Conservation (phyloP, 2,888 invertebrate genomes). For the Seira ritae region DNA sequence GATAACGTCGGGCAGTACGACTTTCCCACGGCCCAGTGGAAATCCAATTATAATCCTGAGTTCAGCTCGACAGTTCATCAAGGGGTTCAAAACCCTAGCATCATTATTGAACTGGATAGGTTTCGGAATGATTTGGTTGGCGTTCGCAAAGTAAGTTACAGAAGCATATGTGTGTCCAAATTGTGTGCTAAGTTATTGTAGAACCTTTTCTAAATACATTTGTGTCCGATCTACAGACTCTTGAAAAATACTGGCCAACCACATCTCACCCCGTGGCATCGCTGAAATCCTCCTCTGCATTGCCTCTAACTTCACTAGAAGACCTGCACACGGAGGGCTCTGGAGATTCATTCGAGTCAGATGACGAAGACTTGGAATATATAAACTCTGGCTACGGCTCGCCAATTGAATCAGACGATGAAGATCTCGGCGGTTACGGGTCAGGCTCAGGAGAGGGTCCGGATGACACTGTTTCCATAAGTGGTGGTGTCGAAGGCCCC, state of each 20-base stretch:
- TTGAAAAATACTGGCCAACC: constrained; percentile 55
- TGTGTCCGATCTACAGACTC: constrained; percentile 28
- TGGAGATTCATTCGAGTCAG: constrained; percentile 29
- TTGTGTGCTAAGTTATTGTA: neutral
- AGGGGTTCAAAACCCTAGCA: constrained; percentile 2
- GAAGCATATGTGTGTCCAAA: too few relatives aligned
- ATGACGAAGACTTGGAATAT: constrained; percentile 40
- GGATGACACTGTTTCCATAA: neutral
- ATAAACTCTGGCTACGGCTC: constrained; percentile 24
- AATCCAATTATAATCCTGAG: constrained; percentile 28
- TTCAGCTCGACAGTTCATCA: constrained; percentile 1
- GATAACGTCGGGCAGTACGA: constrained; percentile 25
- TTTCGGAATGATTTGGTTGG: constrained; percentile 34
- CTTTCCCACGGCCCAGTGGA: constrained; percentile 12
- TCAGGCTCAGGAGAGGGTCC: constrained; percentile 18
- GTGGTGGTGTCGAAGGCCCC: neutral
- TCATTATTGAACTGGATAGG: constrained; percentile 32
- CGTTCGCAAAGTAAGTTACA: constrained; percentile 36
- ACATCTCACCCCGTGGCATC: neutral
- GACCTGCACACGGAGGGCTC: constrained; percentile 29
- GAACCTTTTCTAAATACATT: neutral
- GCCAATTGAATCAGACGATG: constrained; percentile 3
- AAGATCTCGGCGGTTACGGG: constrained; percentile 14
- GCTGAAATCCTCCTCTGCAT: neutral
- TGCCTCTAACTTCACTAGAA: constrained; percentile 28